phyloP scores from a whole-genome alignment of 2,113 vertebrate species.

The Burhinus bistriatus region DNA sequence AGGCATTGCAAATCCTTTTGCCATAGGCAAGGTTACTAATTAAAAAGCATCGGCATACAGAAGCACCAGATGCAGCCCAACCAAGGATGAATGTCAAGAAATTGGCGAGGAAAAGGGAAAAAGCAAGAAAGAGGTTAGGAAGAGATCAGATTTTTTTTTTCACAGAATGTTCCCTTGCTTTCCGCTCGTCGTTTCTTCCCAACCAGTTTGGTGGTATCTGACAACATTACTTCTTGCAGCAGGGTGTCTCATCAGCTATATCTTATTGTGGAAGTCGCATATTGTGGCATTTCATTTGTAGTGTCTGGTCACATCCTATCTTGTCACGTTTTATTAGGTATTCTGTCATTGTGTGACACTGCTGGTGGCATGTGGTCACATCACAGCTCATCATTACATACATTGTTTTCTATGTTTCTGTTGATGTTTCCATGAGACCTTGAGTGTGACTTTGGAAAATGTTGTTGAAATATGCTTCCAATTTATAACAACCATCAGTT shows the following conservation, averaged over 20 bases:
- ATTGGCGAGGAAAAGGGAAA: background rate
- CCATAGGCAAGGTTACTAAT: conserved; percentile 55
- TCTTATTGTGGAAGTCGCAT: accelerated
- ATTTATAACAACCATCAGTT: background rate
- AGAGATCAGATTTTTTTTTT: background rate
- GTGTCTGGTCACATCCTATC: background rate
- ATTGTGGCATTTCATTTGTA: background rate
- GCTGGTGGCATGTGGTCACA: background rate
- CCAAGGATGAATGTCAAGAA: conserved; percentile 60
- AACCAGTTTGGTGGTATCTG: background rate
- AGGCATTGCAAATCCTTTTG: conserved; percentile 59
- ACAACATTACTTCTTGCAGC: background rate
- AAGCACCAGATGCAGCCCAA: conserved; percentile 42
- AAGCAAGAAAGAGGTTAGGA: conserved; percentile 30
- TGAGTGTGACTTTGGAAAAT: background rate
- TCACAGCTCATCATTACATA: background rate
- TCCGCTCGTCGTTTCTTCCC: background rate
- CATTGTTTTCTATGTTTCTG: background rate
- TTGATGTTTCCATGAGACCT: background rate
- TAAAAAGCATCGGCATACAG: conserved; percentile 23
- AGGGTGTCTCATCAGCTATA: background rate
- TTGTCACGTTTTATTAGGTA: background rate
- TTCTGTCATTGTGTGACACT: background rate
- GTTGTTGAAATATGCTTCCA: background rate
- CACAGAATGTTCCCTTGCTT: conserved; percentile 23